phyloP scores from a whole-genome alignment of 2,113 vertebrate species.

The Butastur rufipennis region DNA sequence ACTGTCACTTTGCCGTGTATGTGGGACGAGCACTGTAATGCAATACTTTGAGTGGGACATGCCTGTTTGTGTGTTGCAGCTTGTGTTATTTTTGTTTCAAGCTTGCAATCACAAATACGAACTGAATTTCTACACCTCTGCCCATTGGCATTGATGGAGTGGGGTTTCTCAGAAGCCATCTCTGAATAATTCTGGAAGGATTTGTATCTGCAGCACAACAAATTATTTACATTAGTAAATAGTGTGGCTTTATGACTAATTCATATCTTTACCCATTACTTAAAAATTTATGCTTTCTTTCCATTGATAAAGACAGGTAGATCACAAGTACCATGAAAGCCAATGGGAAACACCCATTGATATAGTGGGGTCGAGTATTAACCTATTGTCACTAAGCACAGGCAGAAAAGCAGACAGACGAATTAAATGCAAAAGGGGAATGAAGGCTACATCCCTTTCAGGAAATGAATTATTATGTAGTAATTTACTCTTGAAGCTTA shows the following conservation, averaged over 20 bases:
- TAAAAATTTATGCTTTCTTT: background rate
- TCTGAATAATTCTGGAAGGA: background rate
- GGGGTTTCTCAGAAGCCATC: background rate
- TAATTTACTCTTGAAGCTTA: background rate
- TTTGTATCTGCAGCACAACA: background rate
- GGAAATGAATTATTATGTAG: constrained; percentile 18
- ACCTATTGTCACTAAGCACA: background rate
- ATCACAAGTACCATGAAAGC: background rate
- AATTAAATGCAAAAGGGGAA: background rate
- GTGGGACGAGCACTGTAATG: background rate
- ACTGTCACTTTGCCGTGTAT: background rate
- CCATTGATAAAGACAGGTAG: background rate
- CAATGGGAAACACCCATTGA: background rate
- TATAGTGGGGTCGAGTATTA: background rate
- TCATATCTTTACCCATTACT: background rate
- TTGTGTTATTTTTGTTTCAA: background rate
- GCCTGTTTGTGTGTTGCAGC: background rate
- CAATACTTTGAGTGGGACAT: background rate
- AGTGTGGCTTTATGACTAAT: background rate
- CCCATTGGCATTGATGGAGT: background rate
- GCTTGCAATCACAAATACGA: background rate
- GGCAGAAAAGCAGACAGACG: background rate
- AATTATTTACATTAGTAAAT: background rate
- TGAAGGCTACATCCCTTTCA: background rate
- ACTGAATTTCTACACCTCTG: background rate